phyloP scores from a whole-genome alignment of 37 sponge, comb jelly and placozoan genomes.

The Aplysina aerophoba region DNA sequence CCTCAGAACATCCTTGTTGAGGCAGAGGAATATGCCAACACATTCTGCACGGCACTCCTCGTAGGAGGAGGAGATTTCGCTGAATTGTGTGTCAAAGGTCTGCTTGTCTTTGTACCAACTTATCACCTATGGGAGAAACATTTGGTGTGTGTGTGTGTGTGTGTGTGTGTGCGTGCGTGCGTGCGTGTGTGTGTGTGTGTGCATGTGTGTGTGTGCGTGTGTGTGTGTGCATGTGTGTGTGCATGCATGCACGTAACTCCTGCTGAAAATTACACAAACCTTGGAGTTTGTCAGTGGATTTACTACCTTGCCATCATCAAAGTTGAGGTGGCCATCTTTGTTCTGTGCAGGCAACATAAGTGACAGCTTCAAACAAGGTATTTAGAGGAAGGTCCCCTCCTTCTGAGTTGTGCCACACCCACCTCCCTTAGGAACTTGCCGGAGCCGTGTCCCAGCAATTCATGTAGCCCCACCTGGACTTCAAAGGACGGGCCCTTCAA shows the following conservation, averaged over 20 bases:
- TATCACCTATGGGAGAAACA: constrained; percentile 43
- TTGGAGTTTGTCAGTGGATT: constrained; percentile 78
- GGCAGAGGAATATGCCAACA: constrained; percentile 91
- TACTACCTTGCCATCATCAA: constrained; percentile 69
- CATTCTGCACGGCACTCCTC: constrained; percentile 96
- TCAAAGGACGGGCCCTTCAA: constrained; percentile 83
- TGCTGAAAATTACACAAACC: constrained; percentile 46
- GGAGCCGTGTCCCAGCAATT: constrained; percentile 89
- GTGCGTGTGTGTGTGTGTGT: background rate
- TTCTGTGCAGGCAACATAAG: constrained; percentile 47
- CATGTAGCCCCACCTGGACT: constrained; percentile 93
- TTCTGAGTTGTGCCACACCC: background rate
- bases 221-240: background rate
- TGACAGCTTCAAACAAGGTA: background rate
- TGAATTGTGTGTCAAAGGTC: constrained; percentile 83
- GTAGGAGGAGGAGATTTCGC: constrained; percentile 73
- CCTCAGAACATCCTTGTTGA: constrained; percentile 75
- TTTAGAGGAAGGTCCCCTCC: background rate
- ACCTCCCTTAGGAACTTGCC: constrained; percentile 83
- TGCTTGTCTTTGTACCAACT: constrained; percentile 86
- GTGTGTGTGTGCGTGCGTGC: too few species aligned
- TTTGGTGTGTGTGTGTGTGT: background rate
- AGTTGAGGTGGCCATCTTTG: constrained; percentile 74
- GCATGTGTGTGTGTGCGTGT: background rate
- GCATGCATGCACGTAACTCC: background rate